Percentiles rank a stretch among this genome's conserved stretches.
Evolutionary conservation across 2,797 vertebrate species (phyloP).

Genomic region (Enteromius afrohamiltoni): DNA sequence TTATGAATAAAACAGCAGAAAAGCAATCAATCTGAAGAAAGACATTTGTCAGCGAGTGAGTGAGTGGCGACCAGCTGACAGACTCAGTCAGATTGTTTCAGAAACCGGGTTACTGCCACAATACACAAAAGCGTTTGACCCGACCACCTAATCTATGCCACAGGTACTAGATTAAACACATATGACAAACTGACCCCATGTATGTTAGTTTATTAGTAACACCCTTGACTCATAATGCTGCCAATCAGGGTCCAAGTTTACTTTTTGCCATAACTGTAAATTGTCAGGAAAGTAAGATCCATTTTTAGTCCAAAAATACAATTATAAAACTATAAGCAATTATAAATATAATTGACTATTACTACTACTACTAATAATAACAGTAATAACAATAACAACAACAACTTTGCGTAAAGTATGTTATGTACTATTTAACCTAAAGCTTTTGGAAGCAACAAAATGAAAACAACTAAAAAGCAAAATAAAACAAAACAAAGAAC

Average conservation of each 20-base stretch:
- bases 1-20: constrained; percentile 76
- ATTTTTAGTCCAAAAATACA: neutral
- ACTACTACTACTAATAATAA: neutral
- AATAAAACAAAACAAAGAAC: neutral
- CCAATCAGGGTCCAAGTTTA: neutral
- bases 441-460: no score
- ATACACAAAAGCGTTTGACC: constrained; percentile 16
- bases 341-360: no score
- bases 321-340: no score
- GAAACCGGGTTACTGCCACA: constrained; percentile 23
- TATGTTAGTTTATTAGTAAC: constrained; percentile 2
- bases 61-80: constrained; percentile 65
- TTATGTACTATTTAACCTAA: neutral
- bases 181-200: neutral
- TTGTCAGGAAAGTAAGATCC: neutral
- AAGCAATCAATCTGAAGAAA: constrained; percentile 74
- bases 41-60: constrained; percentile 72
- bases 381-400: no score
- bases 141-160: constrained; percentile 27
- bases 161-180: constrained; percentile 22
- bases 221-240: constrained; percentile 15
- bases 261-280: neutral
- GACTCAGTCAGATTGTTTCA: constrained; percentile 60
- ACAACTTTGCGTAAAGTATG: neutral
- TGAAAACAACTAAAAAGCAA: no score